These are phyloP conservation scores for Dicrostonyx torquatus DNA, from an alignment of 2,797 vertebrate genomes.

Conservation along the genomic window DNA sequence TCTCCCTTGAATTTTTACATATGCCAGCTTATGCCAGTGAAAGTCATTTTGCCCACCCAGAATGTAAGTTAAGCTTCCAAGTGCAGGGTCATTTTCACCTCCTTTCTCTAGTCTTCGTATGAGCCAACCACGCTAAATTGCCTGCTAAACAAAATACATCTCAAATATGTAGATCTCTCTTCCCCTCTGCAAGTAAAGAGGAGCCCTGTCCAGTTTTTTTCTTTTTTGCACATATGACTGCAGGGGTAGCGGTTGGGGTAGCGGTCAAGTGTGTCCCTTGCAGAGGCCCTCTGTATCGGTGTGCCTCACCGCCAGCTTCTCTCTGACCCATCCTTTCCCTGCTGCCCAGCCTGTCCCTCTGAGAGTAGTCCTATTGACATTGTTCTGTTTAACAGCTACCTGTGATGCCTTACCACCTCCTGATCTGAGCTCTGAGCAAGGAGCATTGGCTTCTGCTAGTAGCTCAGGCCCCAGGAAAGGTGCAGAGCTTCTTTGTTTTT, in stretches of 20 bases:
- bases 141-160: background rate
- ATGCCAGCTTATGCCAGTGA: background rate
- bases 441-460: rapidly evolving
- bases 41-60: background rate
- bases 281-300: background rate
- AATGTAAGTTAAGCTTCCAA: background rate
- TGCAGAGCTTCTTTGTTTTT: background rate
- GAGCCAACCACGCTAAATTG: background rate
- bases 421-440: background rate
- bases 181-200: background rate
- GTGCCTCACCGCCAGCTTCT: background rate
- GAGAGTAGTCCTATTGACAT: rapidly evolving
- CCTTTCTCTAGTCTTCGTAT: rapidly evolving
- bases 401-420: rapidly evolving
- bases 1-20: background rate
- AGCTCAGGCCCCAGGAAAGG: too few species aligned
- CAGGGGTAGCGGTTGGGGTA: rapidly evolving
- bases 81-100: background rate
- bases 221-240: rapidly evolving
- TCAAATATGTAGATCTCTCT: background rate
- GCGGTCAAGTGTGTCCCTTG: background rate
- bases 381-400: background rate
- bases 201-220: background rate
- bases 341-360: background rate
- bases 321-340: rapidly evolving